phyloP scores from a whole-genome alignment of 2,888 invertebrate genomes.

The Dasypolia templi region DNA sequence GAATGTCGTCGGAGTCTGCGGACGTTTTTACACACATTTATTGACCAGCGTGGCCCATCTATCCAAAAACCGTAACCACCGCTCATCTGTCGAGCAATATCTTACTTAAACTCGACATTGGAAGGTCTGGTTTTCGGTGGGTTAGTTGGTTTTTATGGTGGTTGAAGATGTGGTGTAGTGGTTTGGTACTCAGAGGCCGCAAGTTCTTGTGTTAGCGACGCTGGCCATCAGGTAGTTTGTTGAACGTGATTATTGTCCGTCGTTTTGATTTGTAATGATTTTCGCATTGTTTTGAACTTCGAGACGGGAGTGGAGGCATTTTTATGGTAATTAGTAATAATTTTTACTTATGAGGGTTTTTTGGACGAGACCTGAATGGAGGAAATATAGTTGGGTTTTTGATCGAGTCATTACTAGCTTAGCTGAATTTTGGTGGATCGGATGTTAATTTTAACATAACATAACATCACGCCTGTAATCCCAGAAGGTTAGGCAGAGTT shows the following conservation, averaged over 20 bases:
- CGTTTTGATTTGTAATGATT: conserved; percentile 69
- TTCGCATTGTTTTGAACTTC: conserved; percentile 59
- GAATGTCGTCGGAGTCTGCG: conserved; percentile 85
- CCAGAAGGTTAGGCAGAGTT: too few relatives aligned
- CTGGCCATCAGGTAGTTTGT: conserved; percentile 64
- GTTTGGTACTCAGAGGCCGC: conserved; percentile 66
- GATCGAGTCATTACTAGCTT: background rate
- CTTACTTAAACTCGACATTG: background rate
- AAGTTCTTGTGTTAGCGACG: conserved; percentile 67
- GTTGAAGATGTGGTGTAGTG: conserved; percentile 1
- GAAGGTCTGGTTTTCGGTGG: conserved; percentile 49
- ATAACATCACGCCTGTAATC: too few relatives aligned
- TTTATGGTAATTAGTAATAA: conserved; percentile 49
- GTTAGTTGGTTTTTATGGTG: conserved; percentile 16
- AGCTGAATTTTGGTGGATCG: background rate
- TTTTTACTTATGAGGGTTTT: conserved; percentile 18
- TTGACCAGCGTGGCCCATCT: conserved; percentile 74
- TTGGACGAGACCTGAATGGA: background rate
- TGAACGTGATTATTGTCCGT: conserved; percentile 64
- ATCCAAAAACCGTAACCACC: conserved; percentile 52
- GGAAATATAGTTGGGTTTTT: background rate
- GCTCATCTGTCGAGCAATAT: conserved; percentile 6
- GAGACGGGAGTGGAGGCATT: conserved; percentile 38
- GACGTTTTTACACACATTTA: conserved; percentile 86
- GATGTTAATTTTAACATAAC: too few relatives aligned